These are phyloP conservation scores for Tenualosa ilisha DNA, from an alignment of 2,797 vertebrate genomes.

Conservation along the genomic window DNA sequence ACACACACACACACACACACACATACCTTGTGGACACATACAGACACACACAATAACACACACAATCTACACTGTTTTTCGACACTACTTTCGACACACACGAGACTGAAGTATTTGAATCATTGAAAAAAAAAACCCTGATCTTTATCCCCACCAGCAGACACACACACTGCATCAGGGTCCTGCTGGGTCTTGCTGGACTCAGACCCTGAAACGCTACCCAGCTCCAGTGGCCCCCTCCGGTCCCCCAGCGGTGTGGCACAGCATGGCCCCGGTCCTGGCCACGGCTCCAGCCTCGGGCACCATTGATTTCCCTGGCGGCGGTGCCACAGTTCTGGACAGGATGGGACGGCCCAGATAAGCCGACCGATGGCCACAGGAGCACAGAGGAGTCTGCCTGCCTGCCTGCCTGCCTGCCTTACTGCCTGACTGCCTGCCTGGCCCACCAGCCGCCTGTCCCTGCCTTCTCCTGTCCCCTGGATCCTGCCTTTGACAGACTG, in stretches of 20 bases:
- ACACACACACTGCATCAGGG: neutral
- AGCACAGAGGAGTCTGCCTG: slow-evolving; percentile 34
- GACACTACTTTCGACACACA: neutral
- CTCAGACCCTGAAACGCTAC: neutral
- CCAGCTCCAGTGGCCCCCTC: neutral
- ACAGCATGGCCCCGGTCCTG: slow-evolving; percentile 38
- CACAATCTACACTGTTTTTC: neutral
- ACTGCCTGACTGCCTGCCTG: neutral
- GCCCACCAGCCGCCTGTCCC: neutral
- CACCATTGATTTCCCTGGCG: slow-evolving; percentile 53
- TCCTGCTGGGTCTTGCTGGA: neutral
- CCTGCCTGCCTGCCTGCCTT: neutral
- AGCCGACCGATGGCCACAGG: slow-evolving; percentile 31
- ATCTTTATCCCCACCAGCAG: neutral
- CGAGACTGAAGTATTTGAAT: neutral
- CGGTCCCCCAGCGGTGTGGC: neutral
- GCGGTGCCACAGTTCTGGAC: slow-evolving; percentile 46
- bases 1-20: slow-evolving; percentile 9
- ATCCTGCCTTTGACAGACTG: neutral
- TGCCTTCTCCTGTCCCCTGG: neutral
- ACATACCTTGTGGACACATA: neutral
- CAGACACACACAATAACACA: neutral
- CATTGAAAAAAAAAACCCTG: neutral
- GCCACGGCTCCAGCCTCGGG: slow-evolving; percentile 46
- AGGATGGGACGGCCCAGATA: slow-evolving; percentile 43